Evolutionary conservation across 2,113 vertebrate species (phyloP).

Genomic region (Crotalus tigris): DNA sequence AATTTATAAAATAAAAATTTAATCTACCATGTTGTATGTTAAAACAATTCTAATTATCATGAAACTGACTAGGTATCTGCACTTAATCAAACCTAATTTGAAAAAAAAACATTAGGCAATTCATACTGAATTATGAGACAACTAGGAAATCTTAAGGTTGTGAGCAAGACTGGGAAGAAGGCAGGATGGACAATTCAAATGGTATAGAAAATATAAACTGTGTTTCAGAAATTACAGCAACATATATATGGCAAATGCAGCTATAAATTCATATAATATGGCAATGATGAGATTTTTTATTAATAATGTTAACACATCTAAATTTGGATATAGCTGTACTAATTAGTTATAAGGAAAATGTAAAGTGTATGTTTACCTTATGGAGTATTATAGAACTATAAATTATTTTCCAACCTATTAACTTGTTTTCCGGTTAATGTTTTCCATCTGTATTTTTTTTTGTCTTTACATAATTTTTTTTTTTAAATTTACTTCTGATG

Average conservation of each 20-base stretch:
- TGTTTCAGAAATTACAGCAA: background rate
- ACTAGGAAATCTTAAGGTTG: background rate
- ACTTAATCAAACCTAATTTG: background rate
- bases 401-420: background rate
- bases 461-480: background rate
- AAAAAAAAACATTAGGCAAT: background rate
- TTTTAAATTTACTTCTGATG: background rate
- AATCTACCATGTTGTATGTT: background rate
- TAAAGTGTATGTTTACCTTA: background rate
- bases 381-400: background rate
- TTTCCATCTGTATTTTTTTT: background rate
- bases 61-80: background rate
- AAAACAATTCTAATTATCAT: rapidly evolving
- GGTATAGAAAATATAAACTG: background rate
- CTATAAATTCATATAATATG: background rate
- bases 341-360: background rate
- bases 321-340: background rate
- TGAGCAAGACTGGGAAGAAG: background rate
- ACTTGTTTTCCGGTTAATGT: background rate
- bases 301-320: background rate
- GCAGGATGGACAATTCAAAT: background rate
- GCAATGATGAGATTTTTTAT: background rate
- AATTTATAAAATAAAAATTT: slow-evolving; percentile 6
- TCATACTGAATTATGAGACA: background rate
- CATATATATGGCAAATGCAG: background rate